Evolutionary conservation across 2,797 vertebrate species (phyloP).

Genomic region (Propithecus perrieri): DNA sequence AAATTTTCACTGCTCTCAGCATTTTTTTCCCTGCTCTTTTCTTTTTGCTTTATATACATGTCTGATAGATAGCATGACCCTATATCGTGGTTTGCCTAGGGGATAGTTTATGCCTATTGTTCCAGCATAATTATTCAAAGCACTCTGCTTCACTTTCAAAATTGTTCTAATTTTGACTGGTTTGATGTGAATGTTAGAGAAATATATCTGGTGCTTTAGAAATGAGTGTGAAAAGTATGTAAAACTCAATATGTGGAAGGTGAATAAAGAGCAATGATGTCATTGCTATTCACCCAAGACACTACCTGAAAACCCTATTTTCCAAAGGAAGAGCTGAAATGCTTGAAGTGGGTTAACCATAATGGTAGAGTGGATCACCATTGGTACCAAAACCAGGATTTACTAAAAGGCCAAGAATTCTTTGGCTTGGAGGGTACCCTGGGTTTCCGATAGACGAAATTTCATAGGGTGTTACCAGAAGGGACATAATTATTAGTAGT

Average conservation of each 20-base stretch:
- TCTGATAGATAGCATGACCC: neutral
- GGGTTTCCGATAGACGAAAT: neutral
- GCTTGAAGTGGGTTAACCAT: neutral
- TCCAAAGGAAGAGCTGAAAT: conserved; percentile 28
- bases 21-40: neutral
- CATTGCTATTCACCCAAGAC: neutral
- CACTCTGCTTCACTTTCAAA: conserved; percentile 13
- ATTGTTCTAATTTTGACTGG: neutral
- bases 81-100: neutral
- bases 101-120: neutral
- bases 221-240: conserved; percentile 27
- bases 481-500: neutral
- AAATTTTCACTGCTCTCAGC: neutral
- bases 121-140: neutral
- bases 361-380: neutral
- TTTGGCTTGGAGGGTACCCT: neutral
- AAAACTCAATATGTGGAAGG: neutral
- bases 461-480: neutral
- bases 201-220: conserved; percentile 18
- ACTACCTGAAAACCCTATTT: conserved; percentile 4
- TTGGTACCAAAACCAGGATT: neutral
- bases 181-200: conserved; percentile 11
- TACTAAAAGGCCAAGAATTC: neutral
- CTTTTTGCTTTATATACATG: neutral
- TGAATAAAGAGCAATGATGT: neutral